Percentiles rank a stretch among this genome's conserved stretches.
phyloP scores from a whole-genome alignment of 2,797 vertebrate species.

The Syngnathus rostellatus region DNA sequence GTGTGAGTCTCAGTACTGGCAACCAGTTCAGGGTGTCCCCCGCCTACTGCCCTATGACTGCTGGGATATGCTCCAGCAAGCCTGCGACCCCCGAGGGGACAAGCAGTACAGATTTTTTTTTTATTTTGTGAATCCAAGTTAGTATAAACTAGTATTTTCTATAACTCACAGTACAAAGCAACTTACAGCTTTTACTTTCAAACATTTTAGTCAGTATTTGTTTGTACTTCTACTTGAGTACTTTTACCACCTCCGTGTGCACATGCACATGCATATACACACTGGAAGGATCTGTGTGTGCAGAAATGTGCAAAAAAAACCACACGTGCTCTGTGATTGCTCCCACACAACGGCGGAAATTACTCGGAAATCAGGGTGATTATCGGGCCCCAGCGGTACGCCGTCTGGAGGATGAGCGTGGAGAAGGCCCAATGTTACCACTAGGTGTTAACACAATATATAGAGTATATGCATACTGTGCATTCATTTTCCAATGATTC shows the following conservation, averaged over 20 bases:
- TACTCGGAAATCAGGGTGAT: constrained; percentile 46
- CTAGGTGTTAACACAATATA: constrained; percentile 22
- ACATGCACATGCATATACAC: constrained; percentile 21
- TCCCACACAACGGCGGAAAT: constrained; percentile 51
- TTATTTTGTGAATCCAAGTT: too few relatives aligned
- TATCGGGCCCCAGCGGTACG: constrained; percentile 26
- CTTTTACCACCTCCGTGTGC: not conserved
- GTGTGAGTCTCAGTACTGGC: too few relatives aligned
- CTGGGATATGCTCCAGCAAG: too few relatives aligned
- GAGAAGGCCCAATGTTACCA: constrained; percentile 27
- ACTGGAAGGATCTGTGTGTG: constrained; percentile 4
- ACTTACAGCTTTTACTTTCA: not conserved
- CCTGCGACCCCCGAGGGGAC: too few relatives aligned
- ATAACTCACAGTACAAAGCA: too few relatives aligned
- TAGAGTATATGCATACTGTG: not conserved
- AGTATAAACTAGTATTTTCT: too few relatives aligned
- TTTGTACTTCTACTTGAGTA: not conserved
- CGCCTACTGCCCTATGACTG: too few relatives aligned
- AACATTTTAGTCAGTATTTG: not conserved
- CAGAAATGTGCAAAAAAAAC: constrained; percentile 33
- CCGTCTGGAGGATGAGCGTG: constrained; percentile 17
- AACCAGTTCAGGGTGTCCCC: too few relatives aligned
- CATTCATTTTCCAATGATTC: too few relatives aligned
- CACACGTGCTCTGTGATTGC: constrained; percentile 25
- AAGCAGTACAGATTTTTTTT: too few relatives aligned